A percentile compares a stretch with the other conserved stretches of the same genome.
These are phyloP conservation scores for Bombus haemorrhoidalis DNA, from an alignment of 1,140 invertebrate genomes.

Conservation along the genomic window DNA sequence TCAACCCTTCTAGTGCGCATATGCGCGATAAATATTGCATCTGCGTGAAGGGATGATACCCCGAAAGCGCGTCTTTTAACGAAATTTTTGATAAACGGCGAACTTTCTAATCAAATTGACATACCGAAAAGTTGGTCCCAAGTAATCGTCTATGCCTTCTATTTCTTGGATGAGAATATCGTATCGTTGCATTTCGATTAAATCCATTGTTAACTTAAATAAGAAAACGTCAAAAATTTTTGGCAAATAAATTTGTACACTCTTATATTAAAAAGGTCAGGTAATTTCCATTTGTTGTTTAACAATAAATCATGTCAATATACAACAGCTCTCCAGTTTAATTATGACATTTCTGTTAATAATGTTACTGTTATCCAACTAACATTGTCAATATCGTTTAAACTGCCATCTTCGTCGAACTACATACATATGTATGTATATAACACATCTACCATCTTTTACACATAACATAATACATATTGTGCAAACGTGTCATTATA, in stretches of 20 bases:
- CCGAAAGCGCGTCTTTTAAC: conserved; percentile 69
- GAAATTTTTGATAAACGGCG: background rate
- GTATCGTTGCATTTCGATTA: conserved; percentile 79
- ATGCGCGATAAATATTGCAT: conserved; percentile 68
- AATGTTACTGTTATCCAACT: background rate
- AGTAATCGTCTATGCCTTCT: conserved; percentile 95
- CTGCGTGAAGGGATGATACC: conserved; percentile 74
- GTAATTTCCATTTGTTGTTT: conserved; percentile 23
- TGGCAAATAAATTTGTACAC: background rate
- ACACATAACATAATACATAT: background rate
- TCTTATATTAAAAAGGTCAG: background rate
- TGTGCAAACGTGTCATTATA: conserved; percentile 2
- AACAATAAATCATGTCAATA: background rate
- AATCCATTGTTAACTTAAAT: background rate
- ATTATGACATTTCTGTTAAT: conserved; percentile 1
- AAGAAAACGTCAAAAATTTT: background rate
- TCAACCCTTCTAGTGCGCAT: conserved; percentile 75
- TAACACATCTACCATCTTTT: background rate
- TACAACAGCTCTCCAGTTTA: background rate
- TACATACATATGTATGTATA: background rate
- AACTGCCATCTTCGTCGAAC: conserved; percentile 39
- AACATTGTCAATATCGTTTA: conserved; percentile 21
- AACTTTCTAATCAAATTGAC: background rate
- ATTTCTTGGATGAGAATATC: conserved; percentile 92
- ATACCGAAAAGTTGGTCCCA: conserved; percentile 93